Evolutionary conservation across 2,888 invertebrate species (phyloP).

Genomic region (Andrena fulva): DNA sequence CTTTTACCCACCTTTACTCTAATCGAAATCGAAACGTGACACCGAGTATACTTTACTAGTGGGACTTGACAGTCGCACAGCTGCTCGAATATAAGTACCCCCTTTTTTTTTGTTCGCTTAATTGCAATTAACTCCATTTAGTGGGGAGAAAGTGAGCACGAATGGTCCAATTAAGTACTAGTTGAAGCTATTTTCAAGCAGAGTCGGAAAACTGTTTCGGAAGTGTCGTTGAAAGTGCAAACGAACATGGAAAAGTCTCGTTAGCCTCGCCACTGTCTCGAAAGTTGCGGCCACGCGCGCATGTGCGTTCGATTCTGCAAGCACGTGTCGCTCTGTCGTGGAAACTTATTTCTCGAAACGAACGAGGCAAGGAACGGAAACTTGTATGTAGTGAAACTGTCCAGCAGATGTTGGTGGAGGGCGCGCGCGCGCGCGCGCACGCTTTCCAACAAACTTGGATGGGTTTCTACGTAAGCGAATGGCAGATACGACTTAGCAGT

Average conservation of each 20-base stretch:
- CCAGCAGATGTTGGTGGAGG: neutral
- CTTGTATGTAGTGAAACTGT: neutral
- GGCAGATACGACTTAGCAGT: slow-evolving; percentile 29
- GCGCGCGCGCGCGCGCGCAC: neutral
- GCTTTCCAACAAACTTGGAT: slow-evolving; percentile 16
- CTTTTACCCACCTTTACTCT: no score
- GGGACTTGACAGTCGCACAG: neutral
- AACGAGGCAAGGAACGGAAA: neutral
- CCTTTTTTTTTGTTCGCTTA: neutral
- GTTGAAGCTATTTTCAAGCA: neutral
- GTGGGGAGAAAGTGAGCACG: neutral
- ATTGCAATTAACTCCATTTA: slow-evolving; percentile 2
- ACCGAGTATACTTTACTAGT: neutral
- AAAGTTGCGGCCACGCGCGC: no score
- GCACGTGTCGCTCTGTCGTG: no score
- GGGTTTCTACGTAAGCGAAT: slow-evolving; percentile 37
- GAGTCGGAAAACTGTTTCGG: neutral
- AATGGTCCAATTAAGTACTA: slow-evolving; percentile 1
- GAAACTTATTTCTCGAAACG: neutral
- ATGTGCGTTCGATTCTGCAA: neutral
- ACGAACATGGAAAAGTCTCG: neutral
- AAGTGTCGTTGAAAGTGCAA: slow-evolving; percentile 1
- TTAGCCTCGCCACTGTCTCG: neutral
- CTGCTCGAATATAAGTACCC: slow-evolving; percentile 1
- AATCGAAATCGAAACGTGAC: neutral